Evolutionary conservation across 2,797 vertebrate genomes (phyloP).

Genomic region (Cynopterus sphinx): DNA sequence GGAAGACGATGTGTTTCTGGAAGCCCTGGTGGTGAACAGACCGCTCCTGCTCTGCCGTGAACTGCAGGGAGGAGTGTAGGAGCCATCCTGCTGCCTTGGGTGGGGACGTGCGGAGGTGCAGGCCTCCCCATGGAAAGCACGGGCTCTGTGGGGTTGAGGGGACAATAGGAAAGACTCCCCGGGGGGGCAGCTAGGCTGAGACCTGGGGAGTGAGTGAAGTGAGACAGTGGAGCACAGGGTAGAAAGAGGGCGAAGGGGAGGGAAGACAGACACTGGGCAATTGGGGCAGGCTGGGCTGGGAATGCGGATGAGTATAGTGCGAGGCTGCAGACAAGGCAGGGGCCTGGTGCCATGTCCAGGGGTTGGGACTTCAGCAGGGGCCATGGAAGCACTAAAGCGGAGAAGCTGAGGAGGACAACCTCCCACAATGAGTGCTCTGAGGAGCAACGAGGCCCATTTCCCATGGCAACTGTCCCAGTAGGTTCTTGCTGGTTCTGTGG

Average conservation of each 20-base stretch:
- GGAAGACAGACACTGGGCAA: neutral
- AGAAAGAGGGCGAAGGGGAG: neutral
- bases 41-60: neutral
- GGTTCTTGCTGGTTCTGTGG: neutral
- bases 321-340: neutral
- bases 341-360: neutral
- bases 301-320: no score
- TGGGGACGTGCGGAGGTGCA: neutral
- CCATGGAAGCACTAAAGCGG: neutral
- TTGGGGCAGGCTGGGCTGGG: accelerated
- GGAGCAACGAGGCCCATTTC: neutral
- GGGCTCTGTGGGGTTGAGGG: neutral
- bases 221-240: neutral
- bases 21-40: neutral
- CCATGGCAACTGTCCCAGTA: neutral
- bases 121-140: neutral
- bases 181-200: neutral
- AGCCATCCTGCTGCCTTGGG: neutral
- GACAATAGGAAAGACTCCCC: neutral
- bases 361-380: neutral
- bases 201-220: neutral
- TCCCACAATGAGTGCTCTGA: neutral
- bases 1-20: neutral
- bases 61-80: neutral
- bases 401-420: neutral